Evolutionary conservation across 2,113 vertebrate species (phyloP), one percentile per base, ranked within the genome.

Genomic region (Stegastes partitus): DNA sequence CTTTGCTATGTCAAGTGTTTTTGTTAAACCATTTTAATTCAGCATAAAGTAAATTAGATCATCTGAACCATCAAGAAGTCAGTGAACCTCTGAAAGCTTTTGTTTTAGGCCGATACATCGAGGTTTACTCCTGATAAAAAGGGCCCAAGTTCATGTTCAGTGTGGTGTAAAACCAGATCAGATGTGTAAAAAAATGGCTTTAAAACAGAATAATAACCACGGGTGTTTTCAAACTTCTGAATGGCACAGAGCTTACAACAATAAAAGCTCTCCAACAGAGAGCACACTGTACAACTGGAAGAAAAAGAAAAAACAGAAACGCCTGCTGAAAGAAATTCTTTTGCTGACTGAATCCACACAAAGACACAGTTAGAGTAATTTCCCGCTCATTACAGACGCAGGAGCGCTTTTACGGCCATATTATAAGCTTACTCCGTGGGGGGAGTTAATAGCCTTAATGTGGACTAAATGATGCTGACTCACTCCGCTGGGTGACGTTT

Each of bases 381-480:
- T 71, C 53, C 22, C 26, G 22, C 51, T 62, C 18, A 39, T 72
- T 5, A 6, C n/a, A 61, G 37, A 62, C 21, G 42, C 11, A 19
- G 28, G 3, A 15, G 22, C 34, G 18, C 31, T 49, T 66, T 47
- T 1, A 25, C n/a, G 63, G 34, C 44, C 16, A 3, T 51, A 59
- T 68, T 45, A 14, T 37, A 59, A 58, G 58, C 18, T 68, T 8
- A 19, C 55, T 44, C 39, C 39, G n/a, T 2, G 25, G 58, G 16
- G 53, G 12, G n/a, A 5, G 23, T 23, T 18, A 51, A 58, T 25
- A 4, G 31, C 28, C 19, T 54, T 53, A 22, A 73, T 37, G 42
- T 0, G 50, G 42, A 61, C 18, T n/a, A 14, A 63, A 68, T 57
- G 26, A 50, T 51, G 65, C 58, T 74, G 65, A 78, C 59, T 86